Conservation (phyloP, 2,888 invertebrate species). For the Pandemis corylana region DNA sequence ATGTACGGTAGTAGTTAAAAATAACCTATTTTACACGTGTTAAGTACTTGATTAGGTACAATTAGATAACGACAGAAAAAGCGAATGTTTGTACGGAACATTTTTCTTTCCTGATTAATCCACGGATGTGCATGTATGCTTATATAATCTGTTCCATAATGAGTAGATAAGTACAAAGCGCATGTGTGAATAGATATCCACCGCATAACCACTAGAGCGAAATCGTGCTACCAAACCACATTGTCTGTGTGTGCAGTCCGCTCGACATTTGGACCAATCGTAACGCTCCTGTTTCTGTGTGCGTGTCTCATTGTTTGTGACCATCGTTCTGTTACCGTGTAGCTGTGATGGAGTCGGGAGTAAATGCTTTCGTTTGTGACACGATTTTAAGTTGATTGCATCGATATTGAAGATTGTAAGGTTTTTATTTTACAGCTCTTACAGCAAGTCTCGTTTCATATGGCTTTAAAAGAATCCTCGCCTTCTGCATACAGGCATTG, state of each 20-base stretch:
- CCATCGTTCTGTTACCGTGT: conserved; percentile 42
- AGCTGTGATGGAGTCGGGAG: conserved; percentile 15
- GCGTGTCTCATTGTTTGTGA: conserved; percentile 61
- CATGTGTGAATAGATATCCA: conserved; percentile 60
- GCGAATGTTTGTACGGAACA: background rate
- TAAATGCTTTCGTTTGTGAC: conserved; percentile 14
- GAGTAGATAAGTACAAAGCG: conserved; percentile 21
- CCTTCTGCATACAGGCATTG: no score
- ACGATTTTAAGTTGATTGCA: conserved; percentile 17
- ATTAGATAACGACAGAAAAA: background rate
- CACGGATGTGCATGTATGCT: background rate
- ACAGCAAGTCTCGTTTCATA: background rate
- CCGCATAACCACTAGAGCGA: conserved; percentile 70
- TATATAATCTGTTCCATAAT: conserved; percentile 10
- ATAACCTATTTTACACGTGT: background rate
- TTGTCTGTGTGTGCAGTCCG: conserved; percentile 59
- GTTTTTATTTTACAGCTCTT: background rate
- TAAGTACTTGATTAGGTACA: background rate
- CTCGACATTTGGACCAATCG: conserved; percentile 66
- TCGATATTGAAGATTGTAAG: background rate
- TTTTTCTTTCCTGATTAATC: conserved; percentile 1
- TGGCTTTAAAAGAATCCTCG: background rate
- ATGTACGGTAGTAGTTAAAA: background rate
- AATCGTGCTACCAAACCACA: conserved; percentile 67
- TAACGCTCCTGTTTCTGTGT: conserved; percentile 50